Conservation (phyloP, 2,797 vertebrate species). For the Acestrorhynchus altus region DNA sequence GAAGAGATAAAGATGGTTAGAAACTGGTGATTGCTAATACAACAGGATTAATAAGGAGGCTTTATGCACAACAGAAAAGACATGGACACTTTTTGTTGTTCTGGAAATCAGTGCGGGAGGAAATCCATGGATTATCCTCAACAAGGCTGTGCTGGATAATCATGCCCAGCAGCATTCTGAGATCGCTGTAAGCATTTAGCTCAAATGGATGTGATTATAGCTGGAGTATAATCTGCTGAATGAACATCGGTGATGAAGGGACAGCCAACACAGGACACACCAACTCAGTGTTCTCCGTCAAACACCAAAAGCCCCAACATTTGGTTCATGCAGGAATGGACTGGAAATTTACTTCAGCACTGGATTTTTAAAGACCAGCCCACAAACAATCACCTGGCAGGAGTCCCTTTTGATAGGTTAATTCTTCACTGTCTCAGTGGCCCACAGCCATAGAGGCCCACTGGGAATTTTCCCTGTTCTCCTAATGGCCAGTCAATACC, state of each 20-base stretch:
- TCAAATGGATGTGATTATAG: conserved; percentile 5
- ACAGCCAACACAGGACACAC: not conserved
- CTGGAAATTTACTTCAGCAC: no score
- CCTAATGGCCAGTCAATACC: no score
- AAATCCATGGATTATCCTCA: conserved; percentile 43
- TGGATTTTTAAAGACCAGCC: no score
- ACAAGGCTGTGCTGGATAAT: conserved; percentile 19
- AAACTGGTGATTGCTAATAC: conserved; percentile 69
- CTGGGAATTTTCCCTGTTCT: no score
- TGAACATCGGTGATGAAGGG: not conserved
- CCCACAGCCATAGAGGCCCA: no score
- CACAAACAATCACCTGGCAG: no score
- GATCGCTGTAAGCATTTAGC: conserved; percentile 12
- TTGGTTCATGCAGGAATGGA: no score
- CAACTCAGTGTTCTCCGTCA: not conserved
- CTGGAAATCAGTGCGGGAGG: conserved; percentile 37
- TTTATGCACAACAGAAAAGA: conserved; percentile 37
- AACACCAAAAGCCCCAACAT: no score
- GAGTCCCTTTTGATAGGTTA: no score
- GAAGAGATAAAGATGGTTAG: conserved; percentile 61
- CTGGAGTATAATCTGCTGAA: conserved; percentile 21
- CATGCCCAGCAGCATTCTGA: conserved; percentile 18
- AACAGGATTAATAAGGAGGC: conserved; percentile 73
- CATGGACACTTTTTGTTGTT: conserved; percentile 31
- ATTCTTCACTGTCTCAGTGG: no score